Base-by-base conservation (phyloP, 2,113 vertebrate species). In the Tetrao urogallus region DNA sequence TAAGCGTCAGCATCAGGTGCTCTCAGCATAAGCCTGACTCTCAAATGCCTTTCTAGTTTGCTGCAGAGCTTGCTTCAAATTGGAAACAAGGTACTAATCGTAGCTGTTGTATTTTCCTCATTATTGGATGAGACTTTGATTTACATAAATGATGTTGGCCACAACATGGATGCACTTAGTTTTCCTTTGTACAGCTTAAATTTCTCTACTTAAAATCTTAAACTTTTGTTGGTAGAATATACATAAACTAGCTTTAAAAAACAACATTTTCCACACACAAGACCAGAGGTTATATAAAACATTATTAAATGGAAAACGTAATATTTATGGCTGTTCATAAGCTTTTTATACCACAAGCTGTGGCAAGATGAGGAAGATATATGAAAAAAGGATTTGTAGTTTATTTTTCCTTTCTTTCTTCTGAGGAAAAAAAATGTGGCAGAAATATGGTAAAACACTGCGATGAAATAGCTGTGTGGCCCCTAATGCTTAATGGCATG, bases 401-500 rank as follows among this genome's bases (percentile, higher is more conserved):
- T 32, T 25, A 10, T 20, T 25, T 25, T n/a, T 4, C 0, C 1
- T 1, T 2, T 13, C 6, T 32, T 60, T 34, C 21, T 5, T 52
- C 67, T 57, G 3, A 22, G 25, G 27, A 69, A 75, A 38, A 69
- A 19, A 2, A 32, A 5, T 19, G 25, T 25, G 5, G 6, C 7
- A 87, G 43, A 85, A 90, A 78, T 42, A 34, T 38, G 15, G 21
- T 13, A 43, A 78, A 82, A 11, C 2, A 22, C 2, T 6, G 47
- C 25, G 11, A 13, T 42, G 6, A 28, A 71, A 30, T 72, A 84
- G 25, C 38, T 50, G 5, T 34, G 24, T 38, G 30, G 2, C 10
- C 17, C 5, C 9, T 48, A 71, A 64, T 32, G 17, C 19, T 38
- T 76, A 28, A 40, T 34, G 22, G 1, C 1, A 2, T 16, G 22